phyloP scores from a whole-genome alignment of 1,140 invertebrate genomes.

The Brachionus rubens region DNA sequence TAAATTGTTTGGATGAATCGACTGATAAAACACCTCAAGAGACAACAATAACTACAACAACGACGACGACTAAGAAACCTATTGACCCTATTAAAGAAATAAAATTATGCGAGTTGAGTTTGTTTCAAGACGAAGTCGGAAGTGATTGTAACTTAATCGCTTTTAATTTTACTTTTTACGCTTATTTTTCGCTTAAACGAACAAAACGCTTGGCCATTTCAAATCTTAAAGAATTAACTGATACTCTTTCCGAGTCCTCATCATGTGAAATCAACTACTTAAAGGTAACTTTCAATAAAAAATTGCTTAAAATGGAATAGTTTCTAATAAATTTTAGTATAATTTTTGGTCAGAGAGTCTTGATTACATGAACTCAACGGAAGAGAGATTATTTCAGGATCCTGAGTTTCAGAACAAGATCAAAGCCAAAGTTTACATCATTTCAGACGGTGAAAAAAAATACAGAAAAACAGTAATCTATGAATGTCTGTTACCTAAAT shows the following conservation, averaged over 20 bases:
- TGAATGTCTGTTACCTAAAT: slow-evolving; percentile 29
- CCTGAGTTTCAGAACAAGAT: neutral
- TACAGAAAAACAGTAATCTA: slow-evolving; percentile 15
- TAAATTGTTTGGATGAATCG: too few relatives aligned
- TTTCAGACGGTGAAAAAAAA: slow-evolving; percentile 28
- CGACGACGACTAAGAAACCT: neutral
- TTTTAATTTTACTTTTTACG: slow-evolving; percentile 35
- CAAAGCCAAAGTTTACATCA: neutral
- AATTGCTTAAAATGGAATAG: neutral
- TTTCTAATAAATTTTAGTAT: neutral
- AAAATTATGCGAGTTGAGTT: neutral
- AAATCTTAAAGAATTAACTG: neutral
- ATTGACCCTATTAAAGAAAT: neutral
- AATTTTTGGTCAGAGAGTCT: slow-evolving; percentile 23
- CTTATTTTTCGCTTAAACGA: slow-evolving; percentile 20
- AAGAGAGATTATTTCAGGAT: neutral
- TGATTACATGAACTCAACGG: neutral
- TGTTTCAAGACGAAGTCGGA: neutral
- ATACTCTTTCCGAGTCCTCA: slow-evolving; percentile 28
- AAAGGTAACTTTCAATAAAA: neutral
- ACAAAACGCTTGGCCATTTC: neutral
- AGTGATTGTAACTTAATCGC: slow-evolving; percentile 29
- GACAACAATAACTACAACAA: too few relatives aligned
- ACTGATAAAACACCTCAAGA: too few relatives aligned
- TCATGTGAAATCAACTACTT: slow-evolving; percentile 15